Percentiles rank a stretch among this genome's conserved stretches.
These are phyloP conservation scores for Vultur gryphus DNA, from an alignment of 2,797 vertebrate genomes.

Conservation along the genomic window DNA sequence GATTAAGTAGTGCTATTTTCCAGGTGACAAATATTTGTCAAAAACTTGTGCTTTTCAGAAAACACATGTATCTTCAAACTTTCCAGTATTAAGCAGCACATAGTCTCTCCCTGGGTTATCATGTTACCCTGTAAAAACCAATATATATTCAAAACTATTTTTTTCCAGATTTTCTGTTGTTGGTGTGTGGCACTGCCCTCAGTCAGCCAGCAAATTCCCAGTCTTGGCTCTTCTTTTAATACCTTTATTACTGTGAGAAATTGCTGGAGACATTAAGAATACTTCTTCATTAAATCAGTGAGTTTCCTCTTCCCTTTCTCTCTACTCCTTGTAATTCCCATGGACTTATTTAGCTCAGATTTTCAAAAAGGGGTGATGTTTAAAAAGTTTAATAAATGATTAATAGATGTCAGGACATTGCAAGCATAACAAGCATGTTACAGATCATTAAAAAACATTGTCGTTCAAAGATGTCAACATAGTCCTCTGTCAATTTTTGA, in stretches of 20 bases:
- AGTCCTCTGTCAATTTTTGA: not conserved
- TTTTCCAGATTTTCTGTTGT: not conserved
- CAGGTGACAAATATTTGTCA: not conserved
- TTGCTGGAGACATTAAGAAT: not conserved
- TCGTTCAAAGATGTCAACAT: not conserved
- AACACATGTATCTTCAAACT: not conserved
- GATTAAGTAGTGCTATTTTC: not conserved
- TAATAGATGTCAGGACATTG: not conserved
- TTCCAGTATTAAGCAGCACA: not conserved
- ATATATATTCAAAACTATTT: not conserved
- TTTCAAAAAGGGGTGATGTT: not conserved
- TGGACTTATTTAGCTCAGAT: not conserved
- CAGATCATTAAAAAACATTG: not conserved
- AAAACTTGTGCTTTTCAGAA: not conserved
- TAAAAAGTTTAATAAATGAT: not conserved
- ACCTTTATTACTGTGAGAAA: not conserved
- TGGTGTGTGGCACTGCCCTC: not conserved
- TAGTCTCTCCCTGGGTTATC: not conserved
- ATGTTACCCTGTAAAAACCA: not conserved
- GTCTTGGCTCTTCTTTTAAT: not conserved
- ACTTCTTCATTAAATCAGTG: not conserved
- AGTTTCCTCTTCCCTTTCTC: not conserved
- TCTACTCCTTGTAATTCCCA: not conserved
- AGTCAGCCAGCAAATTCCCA: not conserved
- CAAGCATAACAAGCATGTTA: not conserved